A percentile compares a stretch with the other conserved stretches of the same genome.
phyloP scores from a whole-genome alignment of 1,140 invertebrate species.

The Pentalonia nigronervosa region DNA sequence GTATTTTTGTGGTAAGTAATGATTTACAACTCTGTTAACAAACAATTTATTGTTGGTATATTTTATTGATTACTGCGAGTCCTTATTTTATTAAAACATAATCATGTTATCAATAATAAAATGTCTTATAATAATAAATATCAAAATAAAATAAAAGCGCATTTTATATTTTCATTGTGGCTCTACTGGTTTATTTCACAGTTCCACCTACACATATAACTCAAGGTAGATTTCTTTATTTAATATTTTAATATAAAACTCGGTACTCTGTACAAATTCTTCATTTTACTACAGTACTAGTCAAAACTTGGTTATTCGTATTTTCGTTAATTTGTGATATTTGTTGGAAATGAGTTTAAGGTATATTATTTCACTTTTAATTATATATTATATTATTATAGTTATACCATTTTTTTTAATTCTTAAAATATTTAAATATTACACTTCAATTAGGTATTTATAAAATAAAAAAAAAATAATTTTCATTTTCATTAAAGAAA shows the following conservation, averaged over 20 bases:
- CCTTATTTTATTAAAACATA: not conserved
- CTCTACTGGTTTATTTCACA: constrained; percentile 22
- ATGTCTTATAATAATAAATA: no score
- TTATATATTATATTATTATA: not conserved
- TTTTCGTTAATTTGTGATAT: not conserved
- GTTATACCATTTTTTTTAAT: not conserved
- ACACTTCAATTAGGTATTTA: not conserved
- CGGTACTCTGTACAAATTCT: not conserved
- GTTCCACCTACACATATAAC: constrained; percentile 21
- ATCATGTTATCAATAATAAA: no score
- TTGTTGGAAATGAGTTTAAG: not conserved
- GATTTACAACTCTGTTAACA: not conserved
- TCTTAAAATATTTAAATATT: not conserved
- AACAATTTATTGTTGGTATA: no score
- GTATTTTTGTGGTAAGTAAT: not conserved
- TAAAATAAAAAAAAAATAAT: not conserved
- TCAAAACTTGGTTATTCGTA: not conserved
- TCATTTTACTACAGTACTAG: not conserved
- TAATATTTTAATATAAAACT: not conserved
- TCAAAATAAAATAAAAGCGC: not conserved
- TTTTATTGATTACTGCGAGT: not conserved
- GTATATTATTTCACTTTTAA: constrained; percentile 7
- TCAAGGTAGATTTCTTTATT: constrained; percentile 29
- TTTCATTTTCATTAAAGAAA: constrained; percentile 14
- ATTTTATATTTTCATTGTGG: constrained; percentile 41